Base-by-base conservation (phyloP, 2,113 vertebrate species). In the Mustelus asterias region DNA sequence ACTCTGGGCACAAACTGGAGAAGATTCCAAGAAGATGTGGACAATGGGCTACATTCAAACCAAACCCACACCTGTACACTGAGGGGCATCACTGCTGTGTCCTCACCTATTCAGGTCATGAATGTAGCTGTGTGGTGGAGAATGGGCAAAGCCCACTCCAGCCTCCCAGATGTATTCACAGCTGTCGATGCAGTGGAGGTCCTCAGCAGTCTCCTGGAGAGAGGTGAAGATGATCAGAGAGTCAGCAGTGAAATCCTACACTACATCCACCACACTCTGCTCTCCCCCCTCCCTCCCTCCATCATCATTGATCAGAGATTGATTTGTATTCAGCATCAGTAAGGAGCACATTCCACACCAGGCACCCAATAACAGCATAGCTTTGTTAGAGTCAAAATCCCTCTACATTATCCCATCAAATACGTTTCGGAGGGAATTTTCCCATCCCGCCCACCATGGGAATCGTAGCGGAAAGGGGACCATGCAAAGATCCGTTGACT, bases 131-230 rank as follows among this genome's bases (percentile, higher is more conserved):
- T 99, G 99, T 93, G 98, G 98, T 0, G 99, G 99, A 0, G 99
- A 99, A 96, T 99, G 99, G 78, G 99, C 99, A 85, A 99, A 99
- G 96, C 99, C 99, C 97, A 99, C 99, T 0, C 99, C 99, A 0
- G 99, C 98, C 97, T 99, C 99, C 99, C 99, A 99, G 97, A 99
- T 99, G 97, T 99, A 99, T 96, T 99, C 99, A 96, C 99, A 99
- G 97, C 99, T 99, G 98, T 99, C 99, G 5, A 99, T 98, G 33
- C 98, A 98, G 96, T 99, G 99, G 96, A 99, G 98, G 96, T 98
- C 99, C 97, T 99, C 99, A 0, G 98, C 97, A 0, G 98, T 98
- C 96, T 99, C 99, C 99, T 99, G 96, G 24, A n/a, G 96, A 96
- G 83, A 96, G 69, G 67, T 33, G 41, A 2, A 95, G 60, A 48